Conservation (phyloP, 2,113 vertebrate genomes). For the Paradoxurus hermaphroditus region DNA sequence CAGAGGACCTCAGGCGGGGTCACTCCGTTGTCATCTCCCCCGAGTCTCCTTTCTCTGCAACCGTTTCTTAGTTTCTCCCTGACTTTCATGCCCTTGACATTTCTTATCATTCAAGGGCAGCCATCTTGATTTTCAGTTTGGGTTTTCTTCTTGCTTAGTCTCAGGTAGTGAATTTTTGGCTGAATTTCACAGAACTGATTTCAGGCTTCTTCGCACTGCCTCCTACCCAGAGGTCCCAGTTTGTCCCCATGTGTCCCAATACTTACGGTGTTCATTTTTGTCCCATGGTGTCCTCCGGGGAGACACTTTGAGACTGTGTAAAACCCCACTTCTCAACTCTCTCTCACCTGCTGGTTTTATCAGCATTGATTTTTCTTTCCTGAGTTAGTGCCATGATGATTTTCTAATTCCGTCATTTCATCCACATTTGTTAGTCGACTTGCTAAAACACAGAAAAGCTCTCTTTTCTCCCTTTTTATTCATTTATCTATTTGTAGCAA, state of each 20-base stretch:
- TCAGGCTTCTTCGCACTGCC: neutral
- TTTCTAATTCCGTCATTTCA: neutral
- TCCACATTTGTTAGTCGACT: neutral
- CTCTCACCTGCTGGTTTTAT: neutral
- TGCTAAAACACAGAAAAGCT: neutral
- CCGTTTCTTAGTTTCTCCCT: neutral
- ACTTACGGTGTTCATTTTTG: neutral
- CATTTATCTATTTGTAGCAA: neutral
- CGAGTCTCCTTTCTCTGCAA: neutral
- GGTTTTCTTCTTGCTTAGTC: constrained; percentile 8
- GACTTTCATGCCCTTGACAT: neutral
- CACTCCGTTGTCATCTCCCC: neutral
- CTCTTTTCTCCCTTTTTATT: neutral
- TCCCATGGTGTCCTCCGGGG: neutral
- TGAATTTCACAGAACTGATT: neutral
- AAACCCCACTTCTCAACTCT: neutral
- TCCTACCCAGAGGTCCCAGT: neutral
- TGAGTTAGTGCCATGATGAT: neutral
- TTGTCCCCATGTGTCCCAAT: neutral
- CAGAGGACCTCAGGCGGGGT: neutral
- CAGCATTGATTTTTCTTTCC: constrained; percentile 18
- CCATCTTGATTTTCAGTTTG: neutral
- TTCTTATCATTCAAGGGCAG: neutral
- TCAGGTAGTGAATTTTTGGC: neutral
- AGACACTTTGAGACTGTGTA: neutral